Percentiles rank a stretch among this genome's conserved stretches.
phyloP scores from a whole-genome alignment of 2,113 vertebrate species.

The Notothenia rossii region DNA sequence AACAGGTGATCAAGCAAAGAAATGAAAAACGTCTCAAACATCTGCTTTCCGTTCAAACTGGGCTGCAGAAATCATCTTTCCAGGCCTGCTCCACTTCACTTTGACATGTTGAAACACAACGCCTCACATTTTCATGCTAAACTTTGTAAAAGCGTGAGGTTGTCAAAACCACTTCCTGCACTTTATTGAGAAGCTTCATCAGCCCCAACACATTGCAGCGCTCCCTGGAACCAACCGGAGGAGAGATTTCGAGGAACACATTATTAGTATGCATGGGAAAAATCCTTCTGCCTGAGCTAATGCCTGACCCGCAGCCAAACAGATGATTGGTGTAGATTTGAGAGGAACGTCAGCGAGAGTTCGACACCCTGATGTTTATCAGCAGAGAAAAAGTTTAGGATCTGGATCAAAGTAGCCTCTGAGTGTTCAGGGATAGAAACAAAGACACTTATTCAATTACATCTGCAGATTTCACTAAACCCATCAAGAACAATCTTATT shows the following conservation, averaged over 20 bases:
- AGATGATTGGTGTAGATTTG: conserved; percentile 56
- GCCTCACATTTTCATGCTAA: conserved; percentile 21
- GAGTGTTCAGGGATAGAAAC: no score
- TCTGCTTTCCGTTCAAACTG: conserved; percentile 2
- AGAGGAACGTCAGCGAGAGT: conserved; percentile 40
- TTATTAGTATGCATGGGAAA: conserved; percentile 55
- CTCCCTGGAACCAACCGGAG: conserved; percentile 37
- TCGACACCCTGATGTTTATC: conserved; percentile 24
- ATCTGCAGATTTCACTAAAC: background rate
- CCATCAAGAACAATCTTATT: background rate
- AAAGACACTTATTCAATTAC: background rate
- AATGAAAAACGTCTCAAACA: conserved; percentile 4
- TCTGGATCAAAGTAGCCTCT: no score
- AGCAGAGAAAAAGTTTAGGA: no score
- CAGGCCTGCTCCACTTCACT: background rate
- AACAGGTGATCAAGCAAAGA: background rate
- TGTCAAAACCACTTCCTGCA: conserved; percentile 39
- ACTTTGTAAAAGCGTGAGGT: conserved; percentile 16
- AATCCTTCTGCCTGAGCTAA: conserved; percentile 30
- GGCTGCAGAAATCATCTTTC: background rate
- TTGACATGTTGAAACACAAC: conserved; percentile 21
- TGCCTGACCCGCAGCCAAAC: conserved; percentile 31
- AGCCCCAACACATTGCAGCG: conserved; percentile 14
- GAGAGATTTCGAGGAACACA: conserved; percentile 55
- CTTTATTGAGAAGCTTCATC: conserved; percentile 25